Conservation (phyloP, 2,797 vertebrate species). For the Crocidura indochinensis region DNA sequence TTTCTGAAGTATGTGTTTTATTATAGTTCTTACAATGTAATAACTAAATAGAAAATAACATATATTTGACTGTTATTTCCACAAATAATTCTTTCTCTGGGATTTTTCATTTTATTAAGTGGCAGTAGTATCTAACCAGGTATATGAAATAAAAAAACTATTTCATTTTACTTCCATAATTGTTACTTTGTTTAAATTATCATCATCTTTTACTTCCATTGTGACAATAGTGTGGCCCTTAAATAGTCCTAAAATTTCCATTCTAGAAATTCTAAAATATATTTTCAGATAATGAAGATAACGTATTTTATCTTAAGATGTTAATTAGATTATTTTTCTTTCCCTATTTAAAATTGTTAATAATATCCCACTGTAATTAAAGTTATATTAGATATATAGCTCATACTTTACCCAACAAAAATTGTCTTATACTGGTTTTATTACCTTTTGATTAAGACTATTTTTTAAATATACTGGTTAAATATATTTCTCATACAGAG, state of each 20-base stretch:
- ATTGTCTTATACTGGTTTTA: neutral
- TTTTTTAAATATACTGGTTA: no score
- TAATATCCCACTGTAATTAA: neutral
- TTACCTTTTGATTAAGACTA: no score
- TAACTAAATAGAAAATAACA: conserved; percentile 6
- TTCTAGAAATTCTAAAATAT: neutral
- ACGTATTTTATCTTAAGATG: neutral
- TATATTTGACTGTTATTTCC: neutral
- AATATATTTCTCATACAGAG: no score
- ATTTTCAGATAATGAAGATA: neutral
- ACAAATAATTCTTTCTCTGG: neutral
- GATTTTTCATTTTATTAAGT: conserved; percentile 1
- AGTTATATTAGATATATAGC: neutral
- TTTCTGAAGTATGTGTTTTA: conserved; percentile 11
- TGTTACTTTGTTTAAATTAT: neutral
- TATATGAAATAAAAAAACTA: neutral
- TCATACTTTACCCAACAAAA: neutral
- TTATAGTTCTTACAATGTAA: neutral
- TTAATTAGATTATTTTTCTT: conserved; percentile 18
- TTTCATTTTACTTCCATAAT: neutral
- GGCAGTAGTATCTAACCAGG: neutral
- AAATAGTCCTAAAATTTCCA: neutral
- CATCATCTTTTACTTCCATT: neutral
- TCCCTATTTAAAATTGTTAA: conserved; percentile 7
- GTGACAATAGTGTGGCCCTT: neutral